Evolutionary conservation across 1,140 invertebrate species (phyloP), one percentile per base, ranked within the genome.

Genomic region (Condylostylus longicornis): DNA sequence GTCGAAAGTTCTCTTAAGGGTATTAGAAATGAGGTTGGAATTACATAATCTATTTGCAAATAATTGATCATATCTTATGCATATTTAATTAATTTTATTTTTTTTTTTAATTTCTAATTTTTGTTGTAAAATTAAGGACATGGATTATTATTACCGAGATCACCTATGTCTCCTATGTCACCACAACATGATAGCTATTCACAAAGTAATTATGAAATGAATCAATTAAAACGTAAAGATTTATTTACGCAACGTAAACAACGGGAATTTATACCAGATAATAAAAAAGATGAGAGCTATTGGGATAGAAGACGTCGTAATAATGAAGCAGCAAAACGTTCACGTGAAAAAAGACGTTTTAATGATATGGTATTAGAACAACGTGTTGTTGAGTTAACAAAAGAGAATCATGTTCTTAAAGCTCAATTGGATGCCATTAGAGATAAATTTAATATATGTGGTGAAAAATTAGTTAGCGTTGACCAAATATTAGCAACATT

Each of bases 291-390:
- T 51, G 86, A 94, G 47, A 86, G 82, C 47, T 97, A 98, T 63
- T 98, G 93, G 93, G 90, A 96, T 61, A 71, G 91, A 19, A 70
- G 93, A 27, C 69, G 89, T 27, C 73, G 90, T 20, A 97, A 97
- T 64, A 98, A 98, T 62, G 91, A 96, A 60, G 86, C 93, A 1
- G 93, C 89, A 18, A 89, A 93, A 54, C 65, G 90, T 5, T 95
- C 89, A 2, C 70, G 93, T 1, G 91, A 97, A 61, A 97, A 97
- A 65, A 70, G 93, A 13, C 74, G 93, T 9, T 82, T 93, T 64
- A 95, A 96, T 55, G 93, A 98, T 60, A 90, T 97, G 84, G 87
- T 94, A 0, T 66, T 96, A 8, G 90, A 96, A 56, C 85, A 88
- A 46, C 68, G 88, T 21, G 91, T 98, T 12, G 76, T 91, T 34